Percentiles rank a stretch among this genome's conserved stretches.
These are phyloP conservation scores for Cladorhizidae sp. DNA, from an alignment of 37 sponge, comb jelly and placozoan species.

Conservation along the genomic window DNA sequence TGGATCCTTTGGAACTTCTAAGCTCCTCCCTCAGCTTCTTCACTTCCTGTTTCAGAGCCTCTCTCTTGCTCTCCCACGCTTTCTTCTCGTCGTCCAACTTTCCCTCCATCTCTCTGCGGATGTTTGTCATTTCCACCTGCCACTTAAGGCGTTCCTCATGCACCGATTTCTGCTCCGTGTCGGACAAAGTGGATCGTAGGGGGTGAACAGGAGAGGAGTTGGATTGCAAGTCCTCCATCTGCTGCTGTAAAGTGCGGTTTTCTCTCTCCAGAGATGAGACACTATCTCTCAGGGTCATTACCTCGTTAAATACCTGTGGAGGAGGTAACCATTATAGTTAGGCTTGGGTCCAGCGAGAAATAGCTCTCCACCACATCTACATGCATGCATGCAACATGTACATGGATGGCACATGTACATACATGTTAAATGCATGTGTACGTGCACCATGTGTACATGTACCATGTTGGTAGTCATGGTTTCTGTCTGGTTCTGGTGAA, in stretches of 20 bases:
- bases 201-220: background rate
- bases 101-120: slow-evolving; percentile 24
- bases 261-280: background rate
- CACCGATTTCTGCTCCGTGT: background rate
- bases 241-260: background rate
- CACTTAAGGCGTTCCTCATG: slow-evolving; percentile 53
- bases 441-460: too few species aligned
- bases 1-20: background rate
- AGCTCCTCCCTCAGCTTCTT: background rate
- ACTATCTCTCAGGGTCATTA: background rate
- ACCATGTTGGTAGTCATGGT: too few species aligned
- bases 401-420: too few species aligned
- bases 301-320: background rate
- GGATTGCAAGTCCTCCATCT: background rate
- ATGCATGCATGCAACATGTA: too few species aligned
- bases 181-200: background rate
- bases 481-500: too few species aligned
- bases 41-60: slow-evolving; percentile 4
- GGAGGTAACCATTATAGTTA: too few species aligned
- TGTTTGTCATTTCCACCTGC: slow-evolving; percentile 48
- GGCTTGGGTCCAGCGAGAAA: too few species aligned
- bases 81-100: background rate
- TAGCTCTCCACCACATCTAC: too few species aligned
- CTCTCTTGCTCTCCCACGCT: background rate
- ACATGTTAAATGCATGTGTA: too few species aligned